Conservation (phyloP, 2,888 invertebrate species). For the Pseudococcus jackbeardsleyi region DNA sequence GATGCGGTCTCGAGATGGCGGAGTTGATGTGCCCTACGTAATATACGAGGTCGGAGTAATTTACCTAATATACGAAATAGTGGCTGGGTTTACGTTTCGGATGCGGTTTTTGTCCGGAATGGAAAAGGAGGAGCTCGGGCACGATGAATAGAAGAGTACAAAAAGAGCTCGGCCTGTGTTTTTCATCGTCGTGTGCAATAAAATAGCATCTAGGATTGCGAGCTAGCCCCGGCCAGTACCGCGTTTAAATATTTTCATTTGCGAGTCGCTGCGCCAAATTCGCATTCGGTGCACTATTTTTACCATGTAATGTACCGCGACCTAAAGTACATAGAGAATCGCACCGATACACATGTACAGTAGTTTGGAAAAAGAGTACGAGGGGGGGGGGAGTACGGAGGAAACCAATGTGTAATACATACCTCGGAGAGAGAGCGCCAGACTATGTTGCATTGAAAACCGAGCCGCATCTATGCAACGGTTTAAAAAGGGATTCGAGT, state of each 20-base stretch:
- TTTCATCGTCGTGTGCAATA: not conserved
- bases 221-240: not conserved
- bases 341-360: no score
- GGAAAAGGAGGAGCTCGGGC: not conserved
- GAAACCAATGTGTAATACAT: not conserved
- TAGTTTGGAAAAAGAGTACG: not conserved
- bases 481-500: not conserved
- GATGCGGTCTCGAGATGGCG: not conserved
- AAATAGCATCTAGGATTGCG: no score
- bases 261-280: not conserved
- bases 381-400: not conserved
- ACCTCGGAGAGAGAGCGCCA: not conserved
- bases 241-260: constrained; percentile 20
- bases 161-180: not conserved
- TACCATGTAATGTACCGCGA: not conserved
- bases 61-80: not conserved
- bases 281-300: not conserved
- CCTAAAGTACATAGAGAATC: not conserved
- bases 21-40: not conserved
- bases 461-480: not conserved
- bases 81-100: not conserved
- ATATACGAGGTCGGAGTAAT: not conserved
- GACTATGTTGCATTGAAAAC: constrained; percentile 13
- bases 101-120: not conserved
- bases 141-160: not conserved